Conservation (phyloP, 64 coral and sea anemone genomes). For the Dendronephthya gigantea region DNA sequence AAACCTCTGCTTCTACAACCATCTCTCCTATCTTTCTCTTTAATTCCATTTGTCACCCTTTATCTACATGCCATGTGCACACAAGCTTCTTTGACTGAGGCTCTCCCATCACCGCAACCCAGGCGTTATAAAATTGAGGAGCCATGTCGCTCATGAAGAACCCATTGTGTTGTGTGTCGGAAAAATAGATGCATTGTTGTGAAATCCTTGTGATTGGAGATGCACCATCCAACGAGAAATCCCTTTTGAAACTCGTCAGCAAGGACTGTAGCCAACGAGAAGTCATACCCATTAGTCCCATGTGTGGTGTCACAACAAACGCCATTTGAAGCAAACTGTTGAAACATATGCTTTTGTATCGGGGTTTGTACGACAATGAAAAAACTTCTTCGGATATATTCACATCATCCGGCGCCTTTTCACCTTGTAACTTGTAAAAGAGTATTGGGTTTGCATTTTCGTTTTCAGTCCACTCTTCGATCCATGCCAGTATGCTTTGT, state of each 20-base stretch:
- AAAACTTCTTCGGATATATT: slow-evolving; percentile 36
- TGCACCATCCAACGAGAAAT: slow-evolving; percentile 17
- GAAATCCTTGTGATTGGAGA: slow-evolving; percentile 11
- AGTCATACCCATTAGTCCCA: slow-evolving; percentile 54
- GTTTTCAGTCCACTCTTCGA: slow-evolving; percentile 42
- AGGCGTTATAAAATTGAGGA: slow-evolving; percentile 30
- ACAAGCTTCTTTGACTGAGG: slow-evolving; percentile 1
- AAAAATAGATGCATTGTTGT: background rate
- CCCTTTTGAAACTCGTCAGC: slow-evolving; percentile 28
- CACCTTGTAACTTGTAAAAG: slow-evolving; percentile 48
- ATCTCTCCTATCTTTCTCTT: background rate
- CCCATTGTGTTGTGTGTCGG: background rate
- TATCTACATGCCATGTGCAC: background rate
- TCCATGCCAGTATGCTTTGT: slow-evolving; percentile 41
- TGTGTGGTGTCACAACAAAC: slow-evolving; percentile 51
- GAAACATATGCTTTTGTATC: slow-evolving; percentile 45
- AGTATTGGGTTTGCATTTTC: slow-evolving; percentile 37
- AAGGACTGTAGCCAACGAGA: slow-evolving; percentile 30
- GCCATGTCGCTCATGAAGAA: slow-evolving; percentile 26
- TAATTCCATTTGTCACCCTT: background rate
- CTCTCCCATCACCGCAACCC: slow-evolving; percentile 16
- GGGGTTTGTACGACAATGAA: slow-evolving; percentile 34
- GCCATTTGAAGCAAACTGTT: slow-evolving; percentile 43
- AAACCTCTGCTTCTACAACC: background rate
- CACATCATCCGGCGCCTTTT: background rate